Conservation (phyloP, 2,888 invertebrate species). For the Melinaea menophilus region DNA sequence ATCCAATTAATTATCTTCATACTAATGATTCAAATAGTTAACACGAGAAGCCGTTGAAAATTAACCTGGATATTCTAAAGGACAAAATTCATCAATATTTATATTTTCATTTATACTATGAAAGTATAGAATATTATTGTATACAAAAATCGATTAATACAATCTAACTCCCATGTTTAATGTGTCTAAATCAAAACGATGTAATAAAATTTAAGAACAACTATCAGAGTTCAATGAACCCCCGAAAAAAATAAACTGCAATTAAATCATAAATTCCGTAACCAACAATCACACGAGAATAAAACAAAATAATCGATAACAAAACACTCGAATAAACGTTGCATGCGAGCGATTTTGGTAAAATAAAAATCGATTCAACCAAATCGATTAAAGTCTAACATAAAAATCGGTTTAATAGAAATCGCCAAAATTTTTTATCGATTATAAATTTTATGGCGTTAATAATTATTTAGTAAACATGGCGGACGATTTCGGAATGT, state of each 20-base stretch:
- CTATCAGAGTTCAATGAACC: constrained; percentile 43
- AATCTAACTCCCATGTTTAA: constrained; percentile 36
- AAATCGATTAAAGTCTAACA: constrained; percentile 40
- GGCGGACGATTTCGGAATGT: constrained; percentile 7
- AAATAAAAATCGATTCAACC: constrained; percentile 52
- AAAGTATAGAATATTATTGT: constrained; percentile 31
- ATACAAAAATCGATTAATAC: constrained; percentile 30
- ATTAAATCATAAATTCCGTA: constrained; percentile 77
- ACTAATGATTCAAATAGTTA: too few species aligned
- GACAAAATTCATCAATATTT: neutral
- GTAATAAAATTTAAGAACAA: constrained; percentile 7
- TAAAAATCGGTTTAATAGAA: constrained; percentile 51
- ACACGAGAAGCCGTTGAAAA: too few species aligned
- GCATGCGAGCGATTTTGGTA: constrained; percentile 57
- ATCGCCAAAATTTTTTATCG: constrained; percentile 43
- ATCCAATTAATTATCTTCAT: neutral
- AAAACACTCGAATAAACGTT: constrained; percentile 49
- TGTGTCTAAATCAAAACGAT: constrained; percentile 38
- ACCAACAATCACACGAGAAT: constrained; percentile 76
- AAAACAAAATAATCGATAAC: constrained; percentile 66
- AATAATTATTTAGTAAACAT: constrained; percentile 42
- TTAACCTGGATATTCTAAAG: too few species aligned
- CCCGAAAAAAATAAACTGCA: constrained; percentile 55
- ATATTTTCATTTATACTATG: neutral
- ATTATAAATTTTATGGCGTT: constrained; percentile 39